These are phyloP conservation scores for Drosophila albomicans DNA, from an alignment of 1,140 invertebrate genomes.

Conservation along the genomic window DNA sequence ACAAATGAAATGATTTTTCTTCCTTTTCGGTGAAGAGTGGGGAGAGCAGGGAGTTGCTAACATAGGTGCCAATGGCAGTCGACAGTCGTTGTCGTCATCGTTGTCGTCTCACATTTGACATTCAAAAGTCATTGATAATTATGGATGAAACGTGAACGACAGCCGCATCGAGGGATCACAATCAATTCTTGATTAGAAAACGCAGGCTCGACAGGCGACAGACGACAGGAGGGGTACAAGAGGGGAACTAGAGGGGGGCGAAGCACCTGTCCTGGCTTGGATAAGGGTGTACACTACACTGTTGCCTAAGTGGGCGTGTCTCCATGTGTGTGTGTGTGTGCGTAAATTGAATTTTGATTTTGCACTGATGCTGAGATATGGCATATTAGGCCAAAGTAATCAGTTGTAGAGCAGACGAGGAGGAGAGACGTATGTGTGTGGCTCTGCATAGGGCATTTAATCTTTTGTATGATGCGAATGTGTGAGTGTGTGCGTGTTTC, in stretches of 20 bases:
- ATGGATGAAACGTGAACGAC: conserved; percentile 82
- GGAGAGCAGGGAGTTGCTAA: background rate
- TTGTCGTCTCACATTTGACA: conserved; percentile 72
- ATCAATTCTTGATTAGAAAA: conserved; percentile 84
- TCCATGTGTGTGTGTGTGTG: conserved; percentile 55
- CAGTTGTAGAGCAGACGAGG: conserved; percentile 39
- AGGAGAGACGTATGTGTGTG: background rate
- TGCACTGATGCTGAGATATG: conserved; percentile 83
- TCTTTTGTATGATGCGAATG: conserved; percentile 76
- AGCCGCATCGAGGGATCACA: conserved; percentile 82
- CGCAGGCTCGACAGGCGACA: conserved; percentile 53
- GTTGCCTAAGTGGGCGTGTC: conserved; percentile 44
- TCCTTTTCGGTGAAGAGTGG: background rate
- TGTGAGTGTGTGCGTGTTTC: conserved; percentile 70
- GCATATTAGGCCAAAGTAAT: conserved; percentile 82
- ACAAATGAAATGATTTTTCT: conserved; percentile 80
- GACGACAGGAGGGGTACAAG: conserved; percentile 9
- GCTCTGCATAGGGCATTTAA: conserved; percentile 68
- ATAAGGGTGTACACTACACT: conserved; percentile 33
- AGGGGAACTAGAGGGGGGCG: background rate
- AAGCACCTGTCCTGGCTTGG: conserved; percentile 24
- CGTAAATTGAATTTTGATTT: conserved; percentile 84
- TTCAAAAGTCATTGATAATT: conserved; percentile 84
- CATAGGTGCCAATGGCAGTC: conserved; percentile 66
- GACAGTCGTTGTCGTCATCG: conserved; percentile 22